Percentiles rank a stretch among this genome's conserved stretches.
These are phyloP conservation scores for Trididemnum nubilum DNA, from an alignment of 23 tunicate species.

Conservation along the genomic window DNA sequence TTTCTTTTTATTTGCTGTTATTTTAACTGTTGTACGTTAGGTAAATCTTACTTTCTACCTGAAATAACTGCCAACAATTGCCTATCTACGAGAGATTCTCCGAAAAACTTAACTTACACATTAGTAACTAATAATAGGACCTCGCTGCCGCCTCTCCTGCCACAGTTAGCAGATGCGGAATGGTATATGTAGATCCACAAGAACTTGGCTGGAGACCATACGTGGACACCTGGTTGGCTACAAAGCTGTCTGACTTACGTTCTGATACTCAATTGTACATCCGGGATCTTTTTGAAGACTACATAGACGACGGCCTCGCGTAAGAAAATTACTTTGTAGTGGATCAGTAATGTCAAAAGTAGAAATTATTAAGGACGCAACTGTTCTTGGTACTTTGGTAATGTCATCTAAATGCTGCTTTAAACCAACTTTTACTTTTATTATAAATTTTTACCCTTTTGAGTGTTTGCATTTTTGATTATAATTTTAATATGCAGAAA, in stretches of 20 bases:
- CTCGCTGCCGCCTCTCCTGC: slow-evolving; percentile 99
- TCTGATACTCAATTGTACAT: slow-evolving; percentile 52
- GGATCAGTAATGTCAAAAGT: neutral
- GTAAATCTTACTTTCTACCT: too few species aligned
- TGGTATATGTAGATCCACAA: slow-evolving; percentile 96
- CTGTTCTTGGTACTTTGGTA: neutral
- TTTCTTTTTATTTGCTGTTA: too few species aligned
- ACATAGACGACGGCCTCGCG: slow-evolving; percentile 89
- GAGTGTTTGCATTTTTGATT: too few species aligned
- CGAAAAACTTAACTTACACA: too few species aligned
- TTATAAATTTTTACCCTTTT: too few species aligned
- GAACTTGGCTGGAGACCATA: slow-evolving; percentile 97
- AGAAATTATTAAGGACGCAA: neutral
- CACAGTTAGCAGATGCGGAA: slow-evolving; percentile 98
- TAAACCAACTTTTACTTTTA: too few species aligned
- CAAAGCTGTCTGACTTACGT: slow-evolving; percentile 48
- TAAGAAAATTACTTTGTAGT: neutral
- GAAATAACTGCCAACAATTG: too few species aligned
- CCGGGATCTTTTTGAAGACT: slow-evolving; percentile 79
- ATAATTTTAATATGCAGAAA: too few species aligned
- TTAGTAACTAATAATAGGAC: too few species aligned
- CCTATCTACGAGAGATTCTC: too few species aligned
- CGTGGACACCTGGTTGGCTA: slow-evolving; percentile 79
- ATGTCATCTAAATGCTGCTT: too few species aligned
- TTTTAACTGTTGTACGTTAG: too few species aligned